Conservation (phyloP, 1,140 invertebrate genomes). For the Brachionus rubens region DNA sequence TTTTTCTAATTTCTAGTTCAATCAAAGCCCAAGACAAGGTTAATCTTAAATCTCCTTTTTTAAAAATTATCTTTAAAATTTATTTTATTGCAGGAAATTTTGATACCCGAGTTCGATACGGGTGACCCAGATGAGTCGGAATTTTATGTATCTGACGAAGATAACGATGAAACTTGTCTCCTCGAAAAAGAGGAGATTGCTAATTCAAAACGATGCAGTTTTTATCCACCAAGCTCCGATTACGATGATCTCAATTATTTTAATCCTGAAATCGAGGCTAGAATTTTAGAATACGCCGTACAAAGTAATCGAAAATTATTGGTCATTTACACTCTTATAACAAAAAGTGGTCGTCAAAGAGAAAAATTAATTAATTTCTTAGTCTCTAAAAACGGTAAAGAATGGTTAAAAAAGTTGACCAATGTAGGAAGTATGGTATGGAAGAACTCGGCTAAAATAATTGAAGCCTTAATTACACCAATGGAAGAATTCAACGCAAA, state of each 20-base stretch:
- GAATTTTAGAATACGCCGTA: slow-evolving; percentile 34
- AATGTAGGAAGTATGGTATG: slow-evolving; percentile 29
- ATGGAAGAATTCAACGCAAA: slow-evolving; percentile 11
- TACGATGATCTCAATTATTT: slow-evolving; percentile 7
- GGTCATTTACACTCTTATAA: slow-evolving; percentile 23
- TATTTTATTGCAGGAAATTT: not conserved
- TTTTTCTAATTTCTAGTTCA: too few species aligned
- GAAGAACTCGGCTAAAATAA: slow-evolving; percentile 45
- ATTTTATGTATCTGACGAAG: slow-evolving; percentile 6
- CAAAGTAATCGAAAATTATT: slow-evolving; percentile 15
- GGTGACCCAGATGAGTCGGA: not conserved
- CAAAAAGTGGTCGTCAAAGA: slow-evolving; percentile 20
- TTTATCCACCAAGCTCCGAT: not conserved
- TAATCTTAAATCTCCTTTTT: too few species aligned
- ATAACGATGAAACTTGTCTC: not conserved
- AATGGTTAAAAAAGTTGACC: slow-evolving; percentile 6
- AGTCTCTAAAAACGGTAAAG: not conserved
- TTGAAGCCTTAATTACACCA: slow-evolving; percentile 1
- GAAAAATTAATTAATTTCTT: slow-evolving; percentile 2
- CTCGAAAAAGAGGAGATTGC: not conserved
- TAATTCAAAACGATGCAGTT: not conserved
- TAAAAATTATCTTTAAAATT: not conserved
- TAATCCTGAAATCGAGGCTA: slow-evolving; percentile 25
- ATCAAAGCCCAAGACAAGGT: too few species aligned
- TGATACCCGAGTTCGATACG: not conserved